Conservation (phyloP, 2,113 vertebrate genomes). For the Centropus bengalensis region DNA sequence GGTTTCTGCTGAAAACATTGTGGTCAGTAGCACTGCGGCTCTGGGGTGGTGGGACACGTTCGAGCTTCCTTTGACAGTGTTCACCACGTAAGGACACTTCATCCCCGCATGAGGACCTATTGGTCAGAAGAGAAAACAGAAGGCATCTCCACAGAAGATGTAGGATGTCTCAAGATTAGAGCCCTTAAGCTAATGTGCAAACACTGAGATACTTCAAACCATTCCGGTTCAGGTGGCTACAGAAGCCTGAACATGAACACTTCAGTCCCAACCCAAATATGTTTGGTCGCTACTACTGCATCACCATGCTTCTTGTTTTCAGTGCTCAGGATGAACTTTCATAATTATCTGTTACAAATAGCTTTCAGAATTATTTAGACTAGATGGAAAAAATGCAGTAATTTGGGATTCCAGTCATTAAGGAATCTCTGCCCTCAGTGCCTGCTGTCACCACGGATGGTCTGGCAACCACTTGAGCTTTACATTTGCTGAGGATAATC, state of each 20-base stretch:
- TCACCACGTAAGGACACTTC: too few species aligned
- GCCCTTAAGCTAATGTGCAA: neutral
- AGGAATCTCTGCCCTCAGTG: slow-evolving; percentile 16
- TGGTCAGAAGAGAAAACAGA: neutral
- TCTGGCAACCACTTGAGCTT: slow-evolving; percentile 12
- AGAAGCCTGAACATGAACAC: neutral
- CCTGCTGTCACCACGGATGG: slow-evolving; percentile 30
- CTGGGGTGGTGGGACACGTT: neutral
- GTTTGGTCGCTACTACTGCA: neutral
- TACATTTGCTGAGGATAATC: slow-evolving; percentile 27
- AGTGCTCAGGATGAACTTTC: neutral
- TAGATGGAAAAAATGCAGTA: slow-evolving; percentile 9
- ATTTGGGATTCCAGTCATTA: slow-evolving; percentile 41
- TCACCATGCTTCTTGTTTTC: neutral
- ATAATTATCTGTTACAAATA: slow-evolving; percentile 20
- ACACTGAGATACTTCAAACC: neutral
- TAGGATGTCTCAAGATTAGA: neutral
- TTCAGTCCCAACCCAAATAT: neutral
- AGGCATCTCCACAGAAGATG: neutral
- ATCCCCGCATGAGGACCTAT: neutral
- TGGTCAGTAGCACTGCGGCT: neutral
- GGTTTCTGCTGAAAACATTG: neutral
- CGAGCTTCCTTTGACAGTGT: neutral
- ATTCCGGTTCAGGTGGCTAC: neutral
- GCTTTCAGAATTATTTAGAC: slow-evolving; percentile 1